Base-by-base conservation (phyloP, 2,797 vertebrate genomes). In the Psittacula derbiana region DNA sequence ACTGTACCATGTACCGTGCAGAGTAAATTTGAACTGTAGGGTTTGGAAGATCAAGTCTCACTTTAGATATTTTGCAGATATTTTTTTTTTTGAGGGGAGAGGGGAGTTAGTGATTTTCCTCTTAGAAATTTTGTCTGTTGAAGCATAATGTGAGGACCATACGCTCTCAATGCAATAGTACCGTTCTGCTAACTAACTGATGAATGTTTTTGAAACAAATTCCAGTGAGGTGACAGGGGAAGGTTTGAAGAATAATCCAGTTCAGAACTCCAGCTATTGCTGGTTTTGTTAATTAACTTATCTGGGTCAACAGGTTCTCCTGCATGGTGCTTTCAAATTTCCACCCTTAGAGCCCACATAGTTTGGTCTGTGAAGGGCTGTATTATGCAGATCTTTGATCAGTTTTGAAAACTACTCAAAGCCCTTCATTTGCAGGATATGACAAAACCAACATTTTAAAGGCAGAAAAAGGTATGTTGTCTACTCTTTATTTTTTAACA, bases 251-350 rank as follows among this genome's bases (percentile, higher is more conserved):
- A 87, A 78, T 46, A 92, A 82, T 85, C 60, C 70, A 64, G 52
- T 92, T 78, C 69, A 89, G 71, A 83, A 87, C 52, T 92, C 69
- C 55, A 91, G 65, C 57, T 62, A 18, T 89, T 70, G 76, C 83
- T 93, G 60, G 47, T 66, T 96, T 92, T 85, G 78, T 93, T 87
- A 95, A 94, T 95, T 92, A 91, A 57, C 67, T 79, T 86, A 52
- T 92, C 74, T 87, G 79, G 74, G 78, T 38, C 86, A 97, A 91
- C 92, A 96, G 84, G 93, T 94, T 96, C 79, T 95, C 60, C 91
- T 87, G 72, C 84, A 87, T 50, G 74, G 66, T 89, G 72, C 84
- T 93, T 91, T 87, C 84, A 89, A 85, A 91, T 80, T 87, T 83
- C 41, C 69, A 21, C 49, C 38, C 49, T 89, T 74, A 23, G 50